Conservation (phyloP, 2,797 vertebrate species). For the Scolopax rusticola region DNA sequence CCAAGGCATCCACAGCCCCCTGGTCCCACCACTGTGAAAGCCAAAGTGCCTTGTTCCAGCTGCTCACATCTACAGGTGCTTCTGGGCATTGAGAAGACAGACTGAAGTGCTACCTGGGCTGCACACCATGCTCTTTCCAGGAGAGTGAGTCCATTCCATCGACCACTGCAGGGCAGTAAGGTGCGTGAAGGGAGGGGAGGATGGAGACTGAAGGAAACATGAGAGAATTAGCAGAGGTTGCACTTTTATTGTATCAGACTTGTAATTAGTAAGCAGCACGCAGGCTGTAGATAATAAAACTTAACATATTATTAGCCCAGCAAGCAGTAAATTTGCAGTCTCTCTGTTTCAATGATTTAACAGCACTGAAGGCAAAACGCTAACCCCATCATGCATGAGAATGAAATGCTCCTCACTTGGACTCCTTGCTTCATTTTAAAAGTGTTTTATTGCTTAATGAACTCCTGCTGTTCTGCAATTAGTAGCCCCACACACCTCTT, state of each 20-base stretch:
- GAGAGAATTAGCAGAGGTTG: not conserved
- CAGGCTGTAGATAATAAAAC: not conserved
- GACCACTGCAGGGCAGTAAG: not conserved
- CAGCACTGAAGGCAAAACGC: not conserved
- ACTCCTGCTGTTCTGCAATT: constrained; percentile 17
- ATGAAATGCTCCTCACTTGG: not conserved
- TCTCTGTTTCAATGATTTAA: not conserved
- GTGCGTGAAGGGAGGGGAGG: not conserved
- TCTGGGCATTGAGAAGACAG: not conserved
- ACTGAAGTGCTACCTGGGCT: accelerated
- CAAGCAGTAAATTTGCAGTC: not conserved
- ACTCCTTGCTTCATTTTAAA: not conserved
- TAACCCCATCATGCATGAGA: not conserved
- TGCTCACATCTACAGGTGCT: not conserved
- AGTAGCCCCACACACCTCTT: not conserved
- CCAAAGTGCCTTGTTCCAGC: not conserved
- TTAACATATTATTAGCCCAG: not conserved
- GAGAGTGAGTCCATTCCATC: too few species aligned
- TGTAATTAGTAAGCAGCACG: not conserved
- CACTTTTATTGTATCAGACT: not conserved
- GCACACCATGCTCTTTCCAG: not conserved
- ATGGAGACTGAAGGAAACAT: not conserved
- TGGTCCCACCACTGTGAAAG: not conserved
- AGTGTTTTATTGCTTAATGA: constrained; percentile 41
- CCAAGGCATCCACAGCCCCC: not conserved